These are phyloP conservation scores for Anarsia innoxiella DNA, from an alignment of 2,888 invertebrate genomes.

Conservation along the genomic window DNA sequence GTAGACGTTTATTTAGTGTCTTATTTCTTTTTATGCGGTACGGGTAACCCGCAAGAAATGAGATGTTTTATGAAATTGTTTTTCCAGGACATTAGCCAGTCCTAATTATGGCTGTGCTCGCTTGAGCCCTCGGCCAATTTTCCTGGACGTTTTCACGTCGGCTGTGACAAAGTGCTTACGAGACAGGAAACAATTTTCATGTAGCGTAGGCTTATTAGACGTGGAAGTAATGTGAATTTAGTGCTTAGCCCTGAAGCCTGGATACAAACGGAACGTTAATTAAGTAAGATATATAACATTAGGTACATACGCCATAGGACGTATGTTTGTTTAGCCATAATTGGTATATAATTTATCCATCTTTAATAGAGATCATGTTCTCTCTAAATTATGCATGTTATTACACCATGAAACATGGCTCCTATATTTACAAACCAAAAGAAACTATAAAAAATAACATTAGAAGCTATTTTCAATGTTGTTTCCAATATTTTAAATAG, in stretches of 20 bases:
- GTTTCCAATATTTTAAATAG: too few relatives aligned
- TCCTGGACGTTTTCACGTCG: conserved; percentile 60
- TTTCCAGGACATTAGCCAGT: conserved; percentile 68
- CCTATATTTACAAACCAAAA: too few relatives aligned
- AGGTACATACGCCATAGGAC: too few relatives aligned
- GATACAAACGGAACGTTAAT: neutral
- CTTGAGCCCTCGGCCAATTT: conserved; percentile 57
- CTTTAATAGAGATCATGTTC: too few relatives aligned
- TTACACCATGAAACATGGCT: too few relatives aligned
- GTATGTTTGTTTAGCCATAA: too few relatives aligned
- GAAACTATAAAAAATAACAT: too few relatives aligned
- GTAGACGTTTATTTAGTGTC: conserved; percentile 64
- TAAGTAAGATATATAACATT: neutral
- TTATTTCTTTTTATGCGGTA: conserved; percentile 62
- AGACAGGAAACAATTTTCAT: conserved; percentile 49
- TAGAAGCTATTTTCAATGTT: too few relatives aligned
- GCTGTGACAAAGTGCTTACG: conserved; percentile 63
- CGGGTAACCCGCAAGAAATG: conserved; percentile 41
- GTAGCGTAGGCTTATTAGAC: conserved; percentile 48
- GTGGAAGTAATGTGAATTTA: conserved; percentile 51
- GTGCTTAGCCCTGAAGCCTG: conserved; percentile 14
- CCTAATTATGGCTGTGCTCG: conserved; percentile 63
- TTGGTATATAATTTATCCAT: too few relatives aligned
- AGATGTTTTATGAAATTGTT: conserved; percentile 73
- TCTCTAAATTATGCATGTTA: too few relatives aligned